phyloP scores from a whole-genome alignment of 2,113 vertebrate species.

The Callopanchax toddi region DNA sequence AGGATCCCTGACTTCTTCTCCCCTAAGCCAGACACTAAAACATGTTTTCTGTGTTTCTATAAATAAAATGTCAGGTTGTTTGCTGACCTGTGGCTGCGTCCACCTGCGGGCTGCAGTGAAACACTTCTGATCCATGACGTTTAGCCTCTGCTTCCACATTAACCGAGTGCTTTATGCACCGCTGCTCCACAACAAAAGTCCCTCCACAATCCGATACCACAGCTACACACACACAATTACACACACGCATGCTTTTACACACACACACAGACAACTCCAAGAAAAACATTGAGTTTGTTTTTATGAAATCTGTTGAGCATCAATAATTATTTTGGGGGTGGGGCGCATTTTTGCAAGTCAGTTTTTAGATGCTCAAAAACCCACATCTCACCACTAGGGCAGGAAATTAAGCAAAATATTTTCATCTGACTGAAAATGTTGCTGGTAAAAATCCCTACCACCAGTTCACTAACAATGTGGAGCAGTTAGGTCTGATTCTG shows the following conservation, averaged over 20 bases:
- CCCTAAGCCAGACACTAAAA: neutral
- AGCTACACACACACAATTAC: conserved; percentile 37
- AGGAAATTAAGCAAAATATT: no score
- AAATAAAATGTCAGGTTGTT: no score
- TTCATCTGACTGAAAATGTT: no score
- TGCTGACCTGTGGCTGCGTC: neutral
- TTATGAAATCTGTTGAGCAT: no score
- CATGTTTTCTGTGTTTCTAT: neutral
- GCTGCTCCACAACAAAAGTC: conserved; percentile 52
- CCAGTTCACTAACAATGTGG: no score
- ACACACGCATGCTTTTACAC: neutral
- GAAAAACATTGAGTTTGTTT: no score
- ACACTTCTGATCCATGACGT: conserved; percentile 56
- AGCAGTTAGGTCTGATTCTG: no score
- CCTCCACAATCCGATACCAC: conserved; percentile 43
- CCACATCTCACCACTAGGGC: no score
- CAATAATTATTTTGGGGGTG: no score
- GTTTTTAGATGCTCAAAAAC: no score
- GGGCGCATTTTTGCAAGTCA: no score
- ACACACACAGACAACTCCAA: neutral
- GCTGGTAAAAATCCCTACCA: no score
- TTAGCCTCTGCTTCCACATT: conserved; percentile 42
- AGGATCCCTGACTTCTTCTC: neutral
- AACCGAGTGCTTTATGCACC: conserved; percentile 37
- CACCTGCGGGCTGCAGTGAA: neutral